A percentile compares a stretch with the other conserved stretches of the same genome.
Conservation (phyloP, 2,888 invertebrate genomes). For the Philereme transversata region DNA sequence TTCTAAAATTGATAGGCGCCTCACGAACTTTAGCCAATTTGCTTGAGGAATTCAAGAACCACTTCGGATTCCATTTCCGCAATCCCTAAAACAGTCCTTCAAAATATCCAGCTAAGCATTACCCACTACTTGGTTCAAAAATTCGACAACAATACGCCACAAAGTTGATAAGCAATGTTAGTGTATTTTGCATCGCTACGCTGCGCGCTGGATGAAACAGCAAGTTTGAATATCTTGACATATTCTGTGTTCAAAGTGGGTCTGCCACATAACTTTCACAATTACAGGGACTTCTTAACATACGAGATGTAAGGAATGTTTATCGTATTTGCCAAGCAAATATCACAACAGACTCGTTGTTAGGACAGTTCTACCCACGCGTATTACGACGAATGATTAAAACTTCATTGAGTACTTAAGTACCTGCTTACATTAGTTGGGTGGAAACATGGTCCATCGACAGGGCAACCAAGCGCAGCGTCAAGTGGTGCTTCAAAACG, state of each 20-base stretch:
- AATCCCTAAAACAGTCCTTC: constrained; percentile 48
- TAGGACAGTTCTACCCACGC: constrained; percentile 19
- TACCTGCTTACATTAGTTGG: constrained; percentile 39
- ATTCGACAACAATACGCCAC: constrained; percentile 32
- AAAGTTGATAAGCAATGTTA: constrained; percentile 24
- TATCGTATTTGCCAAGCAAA: constrained; percentile 12
- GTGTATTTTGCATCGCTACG: constrained; percentile 12
- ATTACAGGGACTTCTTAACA: constrained; percentile 3
- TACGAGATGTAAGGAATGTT: constrained; percentile 9
- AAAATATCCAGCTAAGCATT: constrained; percentile 45
- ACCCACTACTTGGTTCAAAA: constrained; percentile 23
- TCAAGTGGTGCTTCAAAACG: constrained; percentile 63
- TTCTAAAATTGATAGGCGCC: constrained; percentile 68
- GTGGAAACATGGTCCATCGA: constrained; percentile 57
- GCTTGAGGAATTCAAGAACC: constrained; percentile 59
- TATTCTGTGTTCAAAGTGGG: constrained; percentile 1
- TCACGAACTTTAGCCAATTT: constrained; percentile 69
- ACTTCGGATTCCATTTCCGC: constrained; percentile 55
- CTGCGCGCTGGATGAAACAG: constrained; percentile 7
- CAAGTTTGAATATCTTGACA: constrained; percentile 7
- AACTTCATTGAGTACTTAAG: constrained; percentile 23
- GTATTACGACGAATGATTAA: constrained; percentile 25
- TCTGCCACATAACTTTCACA: constrained; percentile 4
- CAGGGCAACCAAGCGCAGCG: constrained; percentile 54
- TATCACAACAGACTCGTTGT: constrained; percentile 8